Evolutionary conservation across 2,888 invertebrate genomes (phyloP).

Genomic region (Hemaris fuciformis): DNA sequence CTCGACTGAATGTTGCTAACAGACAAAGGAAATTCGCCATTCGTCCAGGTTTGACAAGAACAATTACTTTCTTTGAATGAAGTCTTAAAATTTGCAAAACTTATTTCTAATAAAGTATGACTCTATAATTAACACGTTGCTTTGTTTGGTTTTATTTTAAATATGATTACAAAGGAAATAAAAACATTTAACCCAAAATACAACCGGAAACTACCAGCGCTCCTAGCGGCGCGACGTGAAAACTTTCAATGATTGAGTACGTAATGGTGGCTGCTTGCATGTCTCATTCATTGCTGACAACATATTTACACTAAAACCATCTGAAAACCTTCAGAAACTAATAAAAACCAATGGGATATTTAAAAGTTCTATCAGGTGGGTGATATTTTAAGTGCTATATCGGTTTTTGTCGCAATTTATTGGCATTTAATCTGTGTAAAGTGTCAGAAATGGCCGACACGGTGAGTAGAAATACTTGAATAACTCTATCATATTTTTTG

Average conservation of each 20-base stretch:
- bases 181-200: background rate
- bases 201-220: constrained; percentile 29
- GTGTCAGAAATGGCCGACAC: constrained; percentile 35
- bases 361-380: background rate
- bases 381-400: background rate
- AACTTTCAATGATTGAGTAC: constrained; percentile 35
- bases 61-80: no score
- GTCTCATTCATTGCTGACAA: constrained; percentile 75
- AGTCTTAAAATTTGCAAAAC: no score
- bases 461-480: constrained; percentile 10
- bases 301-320: constrained; percentile 58
- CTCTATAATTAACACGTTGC: no score
- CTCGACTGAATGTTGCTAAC: background rate
- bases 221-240: constrained; percentile 20
- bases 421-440: background rate
- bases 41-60: background rate
- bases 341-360: constrained; percentile 20
- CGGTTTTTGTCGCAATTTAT: background rate
- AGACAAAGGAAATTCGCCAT: background rate
- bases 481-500: constrained; percentile 21
- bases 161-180: background rate
- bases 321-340: constrained; percentile 65
- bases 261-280: constrained; percentile 75
- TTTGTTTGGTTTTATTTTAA: background rate
- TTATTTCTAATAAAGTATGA: no score